Evolutionary conservation across 2,888 invertebrate genomes (phyloP).

Genomic region (Dasypolia templi): DNA sequence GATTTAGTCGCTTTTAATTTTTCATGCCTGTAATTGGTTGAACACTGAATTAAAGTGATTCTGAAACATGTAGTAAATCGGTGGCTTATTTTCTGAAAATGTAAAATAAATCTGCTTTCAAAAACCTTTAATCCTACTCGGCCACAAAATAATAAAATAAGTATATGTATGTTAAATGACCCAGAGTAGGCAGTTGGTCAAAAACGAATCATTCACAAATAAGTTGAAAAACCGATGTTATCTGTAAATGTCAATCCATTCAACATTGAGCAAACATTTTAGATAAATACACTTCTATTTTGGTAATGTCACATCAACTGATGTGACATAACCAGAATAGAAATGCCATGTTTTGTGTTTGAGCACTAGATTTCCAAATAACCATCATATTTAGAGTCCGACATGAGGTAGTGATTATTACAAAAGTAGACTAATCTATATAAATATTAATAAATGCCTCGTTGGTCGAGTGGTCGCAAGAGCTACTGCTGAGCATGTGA

Average conservation of each 20-base stretch:
- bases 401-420: not conserved
- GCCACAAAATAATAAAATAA: slow-evolving; percentile 16
- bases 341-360: not conserved
- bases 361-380: too few species aligned
- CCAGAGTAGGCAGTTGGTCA: not conserved
- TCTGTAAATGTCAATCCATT: not conserved
- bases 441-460: not conserved
- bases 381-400: not conserved
- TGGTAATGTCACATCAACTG: too few species aligned
- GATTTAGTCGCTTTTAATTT: not conserved
- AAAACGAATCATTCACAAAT: not conserved
- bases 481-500: too few species aligned
- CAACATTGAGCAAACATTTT: not conserved
- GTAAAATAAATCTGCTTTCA: not conserved
- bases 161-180: not conserved
- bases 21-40: not conserved
- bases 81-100: not conserved
- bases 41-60: not conserved
- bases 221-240: not conserved
- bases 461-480: too few species aligned
- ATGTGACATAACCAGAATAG: too few species aligned
- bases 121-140: not conserved
- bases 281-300: not conserved
- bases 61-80: not conserved
- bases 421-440: not conserved